Conservation (phyloP, 1,140 invertebrate species). For the Aradophagus sp. region DNA sequence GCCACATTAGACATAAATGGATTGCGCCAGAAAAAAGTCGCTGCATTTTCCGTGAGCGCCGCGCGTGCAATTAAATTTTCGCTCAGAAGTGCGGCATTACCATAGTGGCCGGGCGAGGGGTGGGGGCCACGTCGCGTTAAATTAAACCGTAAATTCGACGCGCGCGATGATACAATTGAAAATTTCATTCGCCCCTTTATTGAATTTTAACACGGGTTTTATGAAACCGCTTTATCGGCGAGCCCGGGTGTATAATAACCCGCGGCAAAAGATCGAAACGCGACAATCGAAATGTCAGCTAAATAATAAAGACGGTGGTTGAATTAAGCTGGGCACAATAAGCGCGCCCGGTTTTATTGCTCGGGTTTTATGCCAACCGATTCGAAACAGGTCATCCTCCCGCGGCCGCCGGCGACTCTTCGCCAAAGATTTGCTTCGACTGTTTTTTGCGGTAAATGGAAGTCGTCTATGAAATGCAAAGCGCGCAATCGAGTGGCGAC, state of each 20-base stretch:
- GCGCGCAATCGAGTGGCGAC: slow-evolving; percentile 30
- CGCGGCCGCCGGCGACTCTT: slow-evolving; percentile 8
- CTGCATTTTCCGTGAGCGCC: slow-evolving; percentile 16
- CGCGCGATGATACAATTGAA: slow-evolving; percentile 29
- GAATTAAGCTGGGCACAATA: slow-evolving; percentile 13
- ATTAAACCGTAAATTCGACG: slow-evolving; percentile 39
- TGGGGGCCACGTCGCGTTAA: slow-evolving; percentile 17
- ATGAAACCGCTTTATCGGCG: slow-evolving; percentile 19
- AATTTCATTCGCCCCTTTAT: slow-evolving; percentile 24
- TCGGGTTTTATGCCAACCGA: slow-evolving; percentile 8
- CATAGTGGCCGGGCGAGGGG: not conserved
- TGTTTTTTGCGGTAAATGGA: not conserved
- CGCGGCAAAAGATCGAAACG: not conserved
- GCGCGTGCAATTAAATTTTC: slow-evolving; percentile 31
- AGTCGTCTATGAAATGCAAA: slow-evolving; percentile 11
- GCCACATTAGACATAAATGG: slow-evolving; percentile 40
- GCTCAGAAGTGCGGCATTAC: slow-evolving; percentile 15
- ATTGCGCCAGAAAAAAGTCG: slow-evolving; percentile 29
- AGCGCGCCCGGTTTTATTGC: slow-evolving; percentile 4
- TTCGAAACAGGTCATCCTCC: no score
- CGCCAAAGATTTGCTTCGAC: slow-evolving; percentile 6
- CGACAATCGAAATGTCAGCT: slow-evolving; percentile 22
- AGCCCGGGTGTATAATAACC: slow-evolving; percentile 2
- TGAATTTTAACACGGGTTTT: slow-evolving; percentile 32
- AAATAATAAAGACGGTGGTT: slow-evolving; percentile 22